Evolutionary conservation across 2,888 invertebrate species (phyloP).

Genomic region (Nudaria mundana): DNA sequence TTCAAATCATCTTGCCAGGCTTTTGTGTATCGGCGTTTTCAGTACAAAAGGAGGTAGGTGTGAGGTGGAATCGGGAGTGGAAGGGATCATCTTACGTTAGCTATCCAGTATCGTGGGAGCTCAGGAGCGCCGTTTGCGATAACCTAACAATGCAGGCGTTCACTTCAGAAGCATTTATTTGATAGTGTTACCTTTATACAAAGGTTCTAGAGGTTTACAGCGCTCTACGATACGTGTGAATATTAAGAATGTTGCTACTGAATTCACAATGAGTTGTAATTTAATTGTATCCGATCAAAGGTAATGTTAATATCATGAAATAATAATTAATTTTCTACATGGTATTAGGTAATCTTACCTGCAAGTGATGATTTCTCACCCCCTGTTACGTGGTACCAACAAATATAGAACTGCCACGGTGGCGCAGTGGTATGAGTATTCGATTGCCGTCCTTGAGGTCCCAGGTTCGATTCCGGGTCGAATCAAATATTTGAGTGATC

Average conservation of each 20-base stretch:
- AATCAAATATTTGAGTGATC: too few species aligned
- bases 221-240: constrained; percentile 12
- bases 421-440: too few species aligned
- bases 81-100: constrained; percentile 53
- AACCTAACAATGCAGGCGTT: constrained; percentile 65
- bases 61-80: constrained; percentile 17
- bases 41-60: constrained; percentile 31
- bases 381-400: too few species aligned
- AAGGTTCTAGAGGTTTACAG: constrained; percentile 34
- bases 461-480: too few species aligned
- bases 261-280: constrained; percentile 16
- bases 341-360: too few species aligned
- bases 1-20: constrained; percentile 32
- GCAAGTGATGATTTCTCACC: too few species aligned
- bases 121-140: constrained; percentile 52
- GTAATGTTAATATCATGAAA: too few species aligned
- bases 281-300: too few species aligned
- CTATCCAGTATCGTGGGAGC: constrained; percentile 43
- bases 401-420: too few species aligned
- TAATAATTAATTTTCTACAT: too few species aligned
- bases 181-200: constrained; percentile 45
- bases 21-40: constrained; percentile 34
- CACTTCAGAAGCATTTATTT: constrained; percentile 63
- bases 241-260: constrained; percentile 16
- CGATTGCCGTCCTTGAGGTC: too few species aligned